These are phyloP conservation scores for Streblospio benedicti DNA, from an alignment of 1,140 invertebrate genomes.

Conservation along the genomic window DNA sequence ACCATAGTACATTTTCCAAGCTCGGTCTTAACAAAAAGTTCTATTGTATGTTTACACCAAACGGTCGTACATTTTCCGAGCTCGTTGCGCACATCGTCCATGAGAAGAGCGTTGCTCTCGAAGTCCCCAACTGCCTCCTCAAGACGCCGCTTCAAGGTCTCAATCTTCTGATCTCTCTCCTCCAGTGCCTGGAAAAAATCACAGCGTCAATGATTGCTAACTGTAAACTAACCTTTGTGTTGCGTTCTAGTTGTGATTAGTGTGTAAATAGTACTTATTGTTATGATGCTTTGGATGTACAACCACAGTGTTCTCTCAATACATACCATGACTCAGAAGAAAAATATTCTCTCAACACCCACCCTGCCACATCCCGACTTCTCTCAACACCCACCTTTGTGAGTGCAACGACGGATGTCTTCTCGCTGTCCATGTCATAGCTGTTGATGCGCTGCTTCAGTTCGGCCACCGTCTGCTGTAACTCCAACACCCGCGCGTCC, in stretches of 20 bases:
- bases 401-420: slow-evolving; percentile 41
- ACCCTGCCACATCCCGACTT: background rate
- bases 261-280: background rate
- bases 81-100: slow-evolving; percentile 51
- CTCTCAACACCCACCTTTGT: slow-evolving; percentile 33
- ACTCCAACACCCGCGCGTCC: slow-evolving; percentile 55
- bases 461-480: slow-evolving; percentile 47
- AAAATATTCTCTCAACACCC: background rate
- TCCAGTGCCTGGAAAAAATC: slow-evolving; percentile 47
- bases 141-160: slow-evolving; percentile 60
- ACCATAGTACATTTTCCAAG: too few species aligned
- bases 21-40: too few species aligned
- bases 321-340: background rate
- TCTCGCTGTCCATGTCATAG: slow-evolving; percentile 46
- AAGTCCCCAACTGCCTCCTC: slow-evolving; percentile 62
- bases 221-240: too few species aligned
- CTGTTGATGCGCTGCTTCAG: slow-evolving; percentile 46
- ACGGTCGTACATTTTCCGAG: slow-evolving; percentile 4
- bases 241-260: background rate
- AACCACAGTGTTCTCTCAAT: too few species aligned
- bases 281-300: background rate
- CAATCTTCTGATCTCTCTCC: slow-evolving; percentile 58
- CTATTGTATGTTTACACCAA: too few species aligned
- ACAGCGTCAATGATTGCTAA: too few species aligned
- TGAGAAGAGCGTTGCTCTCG: slow-evolving; percentile 52